Evolutionary conservation across 2,888 invertebrate genomes (phyloP).

Genomic region (Osmoderma eremita): DNA sequence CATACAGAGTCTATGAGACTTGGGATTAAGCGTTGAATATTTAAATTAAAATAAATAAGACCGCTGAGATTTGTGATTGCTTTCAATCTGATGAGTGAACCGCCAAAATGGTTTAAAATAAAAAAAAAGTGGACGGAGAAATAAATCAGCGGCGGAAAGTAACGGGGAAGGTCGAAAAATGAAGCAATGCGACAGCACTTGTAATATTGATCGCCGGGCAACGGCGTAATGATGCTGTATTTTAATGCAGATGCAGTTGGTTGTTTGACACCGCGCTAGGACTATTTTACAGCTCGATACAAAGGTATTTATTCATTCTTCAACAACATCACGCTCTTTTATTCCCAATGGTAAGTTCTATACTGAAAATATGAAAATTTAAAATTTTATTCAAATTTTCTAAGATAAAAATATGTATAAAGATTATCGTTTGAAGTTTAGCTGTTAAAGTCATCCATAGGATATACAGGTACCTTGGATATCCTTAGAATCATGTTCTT

Average conservation of each 20-base stretch:
- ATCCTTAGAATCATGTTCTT: too few relatives aligned
- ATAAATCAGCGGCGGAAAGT: neutral
- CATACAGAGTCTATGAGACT: neutral
- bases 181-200: conserved; percentile 1
- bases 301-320: too few relatives aligned
- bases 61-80: conserved; percentile 9
- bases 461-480: too few relatives aligned
- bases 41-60: conserved; percentile 23
- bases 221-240: conserved; percentile 20
- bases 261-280: neutral
- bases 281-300: too few relatives aligned
- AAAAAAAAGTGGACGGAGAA: conserved; percentile 6
- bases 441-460: too few relatives aligned
- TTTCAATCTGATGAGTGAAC: neutral
- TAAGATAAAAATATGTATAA: too few relatives aligned
- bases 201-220: conserved; percentile 11
- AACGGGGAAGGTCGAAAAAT: neutral
- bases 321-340: too few relatives aligned
- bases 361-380: too few relatives aligned
- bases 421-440: too few relatives aligned
- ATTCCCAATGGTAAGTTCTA: too few relatives aligned
- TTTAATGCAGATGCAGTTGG: conserved; percentile 23
- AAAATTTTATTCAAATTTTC: too few relatives aligned
- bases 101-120: neutral
- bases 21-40: conserved; percentile 18